Conservation (phyloP, 2,888 invertebrate genomes). For the Epinotia demarniana region DNA sequence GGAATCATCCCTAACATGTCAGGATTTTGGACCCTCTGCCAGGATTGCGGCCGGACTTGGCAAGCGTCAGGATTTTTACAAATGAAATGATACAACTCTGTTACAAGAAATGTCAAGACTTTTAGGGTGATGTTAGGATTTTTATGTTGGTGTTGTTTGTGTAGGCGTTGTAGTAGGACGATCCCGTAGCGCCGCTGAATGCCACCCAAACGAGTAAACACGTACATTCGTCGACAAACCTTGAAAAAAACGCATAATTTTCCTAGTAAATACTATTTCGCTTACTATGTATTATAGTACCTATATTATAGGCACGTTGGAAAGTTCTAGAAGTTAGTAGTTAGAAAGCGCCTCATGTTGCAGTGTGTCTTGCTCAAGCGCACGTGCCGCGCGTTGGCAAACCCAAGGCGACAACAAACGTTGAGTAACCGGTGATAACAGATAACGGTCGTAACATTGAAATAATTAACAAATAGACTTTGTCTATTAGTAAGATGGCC, state of each 20-base stretch:
- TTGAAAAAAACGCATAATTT: not conserved
- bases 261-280: not conserved
- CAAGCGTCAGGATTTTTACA: no score
- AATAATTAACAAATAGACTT: constrained; percentile 17
- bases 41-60: no score
- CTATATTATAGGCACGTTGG: constrained; percentile 27
- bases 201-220: not conserved
- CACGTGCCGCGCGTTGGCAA: constrained; percentile 42
- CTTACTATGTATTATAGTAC: constrained; percentile 20
- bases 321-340: constrained; percentile 43
- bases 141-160: no score
- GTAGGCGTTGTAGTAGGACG: no score
- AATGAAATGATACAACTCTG: no score
- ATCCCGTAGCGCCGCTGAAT: no score
- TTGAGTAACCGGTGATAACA: constrained; percentile 40
- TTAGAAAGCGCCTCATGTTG: constrained; percentile 44
- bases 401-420: constrained; percentile 43
- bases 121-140: no score
- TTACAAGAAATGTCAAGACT: no score
- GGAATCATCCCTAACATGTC: no score
- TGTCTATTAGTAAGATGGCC: not conserved
- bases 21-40: no score
- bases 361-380: constrained; percentile 23
- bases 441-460: constrained; percentile 37
- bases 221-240: no score